Evolutionary conservation across 1,140 invertebrate species (phyloP), one percentile per base, ranked within the genome.

Genomic region (Gryllus bimaculatus): DNA sequence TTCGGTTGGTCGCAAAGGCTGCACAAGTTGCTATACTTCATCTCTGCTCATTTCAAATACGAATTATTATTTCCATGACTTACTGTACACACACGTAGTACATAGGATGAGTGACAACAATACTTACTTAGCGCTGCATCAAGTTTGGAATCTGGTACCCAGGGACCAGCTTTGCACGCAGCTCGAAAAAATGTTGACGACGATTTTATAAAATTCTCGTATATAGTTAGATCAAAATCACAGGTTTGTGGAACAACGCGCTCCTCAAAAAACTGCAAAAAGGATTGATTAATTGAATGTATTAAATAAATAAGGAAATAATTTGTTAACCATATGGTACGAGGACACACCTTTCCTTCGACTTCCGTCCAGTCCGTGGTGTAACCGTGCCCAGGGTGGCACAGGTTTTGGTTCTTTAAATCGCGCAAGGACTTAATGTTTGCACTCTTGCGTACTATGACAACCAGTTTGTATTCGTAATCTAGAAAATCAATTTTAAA

Each of bases 161-260:
- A 96, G 8, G 91, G 89, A 6, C 94, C 95, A 47, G 94, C 91
- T 81, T 94, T 93, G 84, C 95, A 96, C 8, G 93, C 91, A 12
- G 88, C 85, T 20, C 89, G 88, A 84, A 96, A 96, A 85, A 90
- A 94, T 75, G 88, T 85, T 0, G 92, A 89, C 0, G 92, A 86
- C 0, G 91, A 88, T 49, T 89, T 89, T 39, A 95, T 87, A 77
- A 91, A 88, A 84, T 95, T 93, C 84, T 94, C 93, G 0, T 89
- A 87, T 1, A 94, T 83, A 0, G 93, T 92, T 47, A 92, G 84
- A 1, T 88, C 84, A 0, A 88, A 84, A 81, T 93, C 87, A 81
- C 94, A 95, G 8, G 89, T 87, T 79, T 89, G 88, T 1, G 89
- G 86, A 47, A 95, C 89, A 73, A 94, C 85, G 47, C 89, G 86